Evolutionary conservation across 2,113 vertebrate species (phyloP).

Genomic region (Mesoclemmys tuberculata): DNA sequence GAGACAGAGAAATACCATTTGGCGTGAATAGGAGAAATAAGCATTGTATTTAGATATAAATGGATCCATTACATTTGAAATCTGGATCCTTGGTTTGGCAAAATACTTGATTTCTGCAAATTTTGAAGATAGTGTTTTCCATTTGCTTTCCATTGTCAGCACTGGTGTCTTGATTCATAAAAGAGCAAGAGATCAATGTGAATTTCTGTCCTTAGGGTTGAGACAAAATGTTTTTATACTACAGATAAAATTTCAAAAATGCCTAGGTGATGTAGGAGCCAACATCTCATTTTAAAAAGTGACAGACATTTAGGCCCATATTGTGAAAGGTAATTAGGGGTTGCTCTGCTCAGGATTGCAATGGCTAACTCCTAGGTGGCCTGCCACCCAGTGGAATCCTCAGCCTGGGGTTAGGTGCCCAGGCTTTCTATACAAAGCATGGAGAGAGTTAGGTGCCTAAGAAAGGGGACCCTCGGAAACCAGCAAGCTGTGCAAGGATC

Average conservation of each 20-base stretch:
- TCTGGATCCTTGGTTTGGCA: neutral
- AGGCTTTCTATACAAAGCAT: neutral
- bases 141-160: neutral
- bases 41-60: neutral
- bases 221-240: neutral
- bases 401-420: neutral
- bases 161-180: neutral
- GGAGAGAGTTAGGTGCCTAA: neutral
- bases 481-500: neutral
- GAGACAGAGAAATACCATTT: neutral
- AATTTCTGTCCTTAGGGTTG: neutral
- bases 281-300: too few species aligned
- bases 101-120: neutral
- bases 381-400: neutral
- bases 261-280: neutral
- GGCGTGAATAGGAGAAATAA: constrained; percentile 13
- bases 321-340: too few species aligned
- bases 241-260: neutral
- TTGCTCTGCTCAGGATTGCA: neutral
- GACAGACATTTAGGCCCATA: too few species aligned
- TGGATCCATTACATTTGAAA: constrained; percentile 27
- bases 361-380: neutral
- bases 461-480: neutral
- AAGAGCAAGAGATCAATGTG: neutral
- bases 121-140: neutral